These are phyloP conservation scores for Sinopyrophorus schimmeli DNA, from an alignment of 2,888 invertebrate genomes.

Conservation along the genomic window DNA sequence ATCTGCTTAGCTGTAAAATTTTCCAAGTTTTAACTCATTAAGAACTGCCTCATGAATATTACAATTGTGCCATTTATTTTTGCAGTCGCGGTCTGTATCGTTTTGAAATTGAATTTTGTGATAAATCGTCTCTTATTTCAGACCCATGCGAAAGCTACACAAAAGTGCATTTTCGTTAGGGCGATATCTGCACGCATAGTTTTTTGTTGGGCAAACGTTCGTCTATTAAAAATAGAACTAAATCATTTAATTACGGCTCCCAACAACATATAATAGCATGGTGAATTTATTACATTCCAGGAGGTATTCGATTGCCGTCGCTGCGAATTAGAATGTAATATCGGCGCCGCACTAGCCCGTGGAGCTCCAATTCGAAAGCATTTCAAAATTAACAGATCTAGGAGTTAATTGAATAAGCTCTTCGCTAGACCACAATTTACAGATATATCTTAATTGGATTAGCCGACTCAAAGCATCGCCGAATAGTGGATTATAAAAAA, in stretches of 20 bases:
- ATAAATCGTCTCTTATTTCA: conserved; percentile 31
- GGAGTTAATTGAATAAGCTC: conserved; percentile 17
- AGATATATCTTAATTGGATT: conserved; percentile 7
- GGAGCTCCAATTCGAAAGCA: conserved; percentile 16
- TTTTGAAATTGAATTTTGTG: conserved; percentile 19
- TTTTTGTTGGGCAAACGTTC: too few species aligned
- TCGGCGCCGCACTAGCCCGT: conserved; percentile 12
- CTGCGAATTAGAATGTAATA: conserved; percentile 24
- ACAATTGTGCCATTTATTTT: conserved; percentile 20
- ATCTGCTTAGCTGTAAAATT: conserved; percentile 20
- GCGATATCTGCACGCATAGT: too few species aligned
- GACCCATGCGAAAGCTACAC: background rate
- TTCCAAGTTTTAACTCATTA: conserved; percentile 23
- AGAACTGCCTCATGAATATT: conserved; percentile 25
- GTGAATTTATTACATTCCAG: conserved; percentile 26
- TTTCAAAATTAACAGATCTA: conserved; percentile 14
- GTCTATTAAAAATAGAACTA: conserved; percentile 44
- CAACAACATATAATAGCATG: conserved; percentile 38
- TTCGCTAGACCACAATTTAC: conserved; percentile 10
- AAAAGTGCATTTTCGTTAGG: too few species aligned
- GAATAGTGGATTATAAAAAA: too few species aligned
- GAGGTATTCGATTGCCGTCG: conserved; percentile 19
- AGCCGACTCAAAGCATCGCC: too few species aligned
- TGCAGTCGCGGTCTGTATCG: conserved; percentile 11
- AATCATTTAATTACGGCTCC: conserved; percentile 44